Evolutionary conservation across 2,888 invertebrate species (phyloP), one percentile per base, ranked within the genome.

Genomic region (Netelia fuscicornis): DNA sequence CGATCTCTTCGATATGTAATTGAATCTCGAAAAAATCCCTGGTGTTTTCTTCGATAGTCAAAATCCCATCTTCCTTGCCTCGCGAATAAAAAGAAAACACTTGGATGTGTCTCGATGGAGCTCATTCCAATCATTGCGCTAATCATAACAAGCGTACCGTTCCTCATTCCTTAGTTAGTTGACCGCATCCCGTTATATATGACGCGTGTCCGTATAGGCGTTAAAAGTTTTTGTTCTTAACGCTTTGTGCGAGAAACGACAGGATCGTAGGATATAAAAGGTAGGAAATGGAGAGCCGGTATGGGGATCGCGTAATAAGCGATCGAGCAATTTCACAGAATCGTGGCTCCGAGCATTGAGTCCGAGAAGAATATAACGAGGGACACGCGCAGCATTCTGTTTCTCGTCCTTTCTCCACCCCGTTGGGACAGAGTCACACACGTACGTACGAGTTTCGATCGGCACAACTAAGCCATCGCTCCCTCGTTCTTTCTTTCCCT

Each of bases 351-450:
- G 86, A 87, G 85, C 83, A 82, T 83, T 80, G 87, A 83, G 85
- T 75, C 71, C 54, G 54, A 76, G 92, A 93, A 92, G 91, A 92
- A 91, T 93, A 93, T 93, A 93, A 93, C 93, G 91, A 93, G 92
- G 88, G 89, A 80, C 93, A 93, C 93, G 92, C 92, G 93, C 75
- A 52, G 54, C 52, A 67, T 23, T 79, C 56, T 76, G 75, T 65
- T 65, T n/a, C 44, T 42, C 52, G 37, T 67, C 52, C 71, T 52
- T 58, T 65, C 13, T 52, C 23, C 37, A 42, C 52, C 71, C 25
- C 2, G 81, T 1, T 62, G 52, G n/a, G 77, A 44, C 64, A 56
- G 64, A 84, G 70, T 81, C 78, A 78, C 84, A 68, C 72, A 62
- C 58, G 48, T 13, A 1, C 48, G 23, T n/a, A 13, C 6, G 48